Evolutionary conservation across 2,113 vertebrate genomes (phyloP).

Genomic region (Cygnus atratus): DNA sequence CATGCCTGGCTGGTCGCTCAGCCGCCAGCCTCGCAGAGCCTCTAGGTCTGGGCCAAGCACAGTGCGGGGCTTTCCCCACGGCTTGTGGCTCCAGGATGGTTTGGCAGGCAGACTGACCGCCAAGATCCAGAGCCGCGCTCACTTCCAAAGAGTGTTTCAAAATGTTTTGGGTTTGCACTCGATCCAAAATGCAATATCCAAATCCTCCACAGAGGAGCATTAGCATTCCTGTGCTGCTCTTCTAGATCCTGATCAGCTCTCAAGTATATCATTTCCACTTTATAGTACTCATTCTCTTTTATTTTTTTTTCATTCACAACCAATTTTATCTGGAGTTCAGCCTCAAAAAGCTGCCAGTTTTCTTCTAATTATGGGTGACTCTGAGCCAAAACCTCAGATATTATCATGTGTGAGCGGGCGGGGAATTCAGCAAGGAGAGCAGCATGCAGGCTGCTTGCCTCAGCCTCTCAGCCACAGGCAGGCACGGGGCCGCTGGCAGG

Average conservation of each 20-base stretch:
- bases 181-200: background rate
- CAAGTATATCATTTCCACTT: conserved; percentile 5
- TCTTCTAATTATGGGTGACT: conserved; percentile 47
- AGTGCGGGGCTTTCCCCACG: background rate
- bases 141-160: background rate
- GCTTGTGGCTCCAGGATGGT: background rate
- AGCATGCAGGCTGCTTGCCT: background rate
- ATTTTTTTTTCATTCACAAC: conserved; percentile 52
- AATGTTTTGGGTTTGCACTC: conserved; percentile 21
- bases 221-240: background rate
- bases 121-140: background rate
- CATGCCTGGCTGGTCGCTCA: background rate
- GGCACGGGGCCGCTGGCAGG: background rate
- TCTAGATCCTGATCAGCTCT: conserved; percentile 16
- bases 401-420: background rate
- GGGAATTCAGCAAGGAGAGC: background rate
- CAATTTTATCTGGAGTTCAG: conserved; percentile 45
- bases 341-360: conserved; percentile 31
- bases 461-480: background rate
- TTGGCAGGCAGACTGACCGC: background rate
- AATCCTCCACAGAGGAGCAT: background rate
- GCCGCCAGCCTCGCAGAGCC: rapidly evolving
- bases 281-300: background rate
- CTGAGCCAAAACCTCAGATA: conserved; percentile 56
- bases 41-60: background rate